Percentiles rank a stretch among this genome's conserved stretches.
Conservation (phyloP, 2,797 vertebrate species). For the Alauda arvensis region DNA sequence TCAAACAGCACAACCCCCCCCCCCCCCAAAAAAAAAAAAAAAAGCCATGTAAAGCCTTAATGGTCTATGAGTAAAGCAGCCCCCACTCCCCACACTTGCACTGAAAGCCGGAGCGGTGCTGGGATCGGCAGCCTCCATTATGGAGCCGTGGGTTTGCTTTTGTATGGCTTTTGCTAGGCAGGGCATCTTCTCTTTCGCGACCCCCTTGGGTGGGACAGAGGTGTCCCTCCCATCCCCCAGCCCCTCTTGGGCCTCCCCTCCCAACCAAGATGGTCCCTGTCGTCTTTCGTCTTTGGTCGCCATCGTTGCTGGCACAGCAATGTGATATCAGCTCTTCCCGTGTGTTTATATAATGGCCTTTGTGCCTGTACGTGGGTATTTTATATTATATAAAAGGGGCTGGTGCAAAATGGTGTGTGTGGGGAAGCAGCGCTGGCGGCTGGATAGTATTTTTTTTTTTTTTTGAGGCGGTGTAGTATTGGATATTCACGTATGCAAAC, state of each 20-base stretch:
- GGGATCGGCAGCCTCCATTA: conserved; percentile 49
- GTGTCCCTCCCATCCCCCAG: background rate
- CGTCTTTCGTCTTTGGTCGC: background rate
- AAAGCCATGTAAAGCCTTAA: conserved; percentile 3
- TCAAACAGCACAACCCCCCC: background rate
- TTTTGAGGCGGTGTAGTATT: conserved; percentile 21
- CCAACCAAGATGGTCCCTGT: background rate
- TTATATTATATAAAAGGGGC: conserved; percentile 71
- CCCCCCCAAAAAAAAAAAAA: background rate
- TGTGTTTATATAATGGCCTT: conserved; percentile 58
- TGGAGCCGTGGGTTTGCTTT: background rate
- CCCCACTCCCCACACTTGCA: background rate
- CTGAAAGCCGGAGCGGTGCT: background rate
- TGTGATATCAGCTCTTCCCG: background rate
- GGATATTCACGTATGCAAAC: conserved; percentile 41
- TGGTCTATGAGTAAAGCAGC: background rate
- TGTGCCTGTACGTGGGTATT: conserved; percentile 58
- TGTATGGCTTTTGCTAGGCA: background rate
- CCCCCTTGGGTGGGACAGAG: background rate
- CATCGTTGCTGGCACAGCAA: background rate
- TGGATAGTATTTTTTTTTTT: conserved; percentile 15
- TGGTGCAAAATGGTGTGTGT: conserved; percentile 54
- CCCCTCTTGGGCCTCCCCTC: background rate
- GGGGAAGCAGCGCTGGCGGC: background rate
- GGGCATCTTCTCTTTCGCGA: background rate